phyloP scores from a whole-genome alignment of 2,888 invertebrate species.

The Melipona bicolor region DNA sequence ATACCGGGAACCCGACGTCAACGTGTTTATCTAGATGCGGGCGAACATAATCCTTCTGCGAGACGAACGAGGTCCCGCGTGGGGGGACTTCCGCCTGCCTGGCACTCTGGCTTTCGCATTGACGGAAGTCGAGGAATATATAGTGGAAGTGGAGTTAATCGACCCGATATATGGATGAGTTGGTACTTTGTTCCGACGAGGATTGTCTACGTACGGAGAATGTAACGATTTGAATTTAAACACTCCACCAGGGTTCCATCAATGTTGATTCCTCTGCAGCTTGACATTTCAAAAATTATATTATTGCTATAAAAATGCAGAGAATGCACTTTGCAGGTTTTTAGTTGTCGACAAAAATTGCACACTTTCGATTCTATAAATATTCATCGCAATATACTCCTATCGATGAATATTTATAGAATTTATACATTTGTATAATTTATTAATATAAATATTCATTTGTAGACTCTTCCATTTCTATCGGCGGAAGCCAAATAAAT shows the following conservation, averaged over 20 bases:
- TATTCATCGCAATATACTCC: too few relatives aligned
- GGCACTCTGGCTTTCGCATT: neutral
- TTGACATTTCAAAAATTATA: too few relatives aligned
- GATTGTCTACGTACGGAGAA: neutral
- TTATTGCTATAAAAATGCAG: too few relatives aligned
- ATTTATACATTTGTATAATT: too few relatives aligned
- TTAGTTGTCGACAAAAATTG: too few relatives aligned
- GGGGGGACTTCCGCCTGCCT: conserved; percentile 1
- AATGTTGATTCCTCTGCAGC: neutral
- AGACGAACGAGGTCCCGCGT: conserved; percentile 30
- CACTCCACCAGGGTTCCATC: neutral
- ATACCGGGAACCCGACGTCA: conserved; percentile 37
- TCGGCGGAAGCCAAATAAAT: too few relatives aligned
- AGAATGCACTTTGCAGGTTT: too few relatives aligned
- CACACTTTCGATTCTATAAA: too few relatives aligned
- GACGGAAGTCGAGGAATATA: neutral
- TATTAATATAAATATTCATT: too few relatives aligned
- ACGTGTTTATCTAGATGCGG: conserved; percentile 68
- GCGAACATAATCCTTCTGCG: conserved; percentile 65
- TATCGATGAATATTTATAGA: too few relatives aligned
- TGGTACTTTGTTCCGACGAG: neutral
- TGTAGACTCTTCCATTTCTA: too few relatives aligned
- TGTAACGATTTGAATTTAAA: neutral
- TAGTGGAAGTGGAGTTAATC: neutral
- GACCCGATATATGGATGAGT: neutral